A percentile compares a stretch with the other conserved stretches of the same genome.
phyloP scores from a whole-genome alignment of 2,888 invertebrate genomes.

The Sphecodes monilicornis region DNA sequence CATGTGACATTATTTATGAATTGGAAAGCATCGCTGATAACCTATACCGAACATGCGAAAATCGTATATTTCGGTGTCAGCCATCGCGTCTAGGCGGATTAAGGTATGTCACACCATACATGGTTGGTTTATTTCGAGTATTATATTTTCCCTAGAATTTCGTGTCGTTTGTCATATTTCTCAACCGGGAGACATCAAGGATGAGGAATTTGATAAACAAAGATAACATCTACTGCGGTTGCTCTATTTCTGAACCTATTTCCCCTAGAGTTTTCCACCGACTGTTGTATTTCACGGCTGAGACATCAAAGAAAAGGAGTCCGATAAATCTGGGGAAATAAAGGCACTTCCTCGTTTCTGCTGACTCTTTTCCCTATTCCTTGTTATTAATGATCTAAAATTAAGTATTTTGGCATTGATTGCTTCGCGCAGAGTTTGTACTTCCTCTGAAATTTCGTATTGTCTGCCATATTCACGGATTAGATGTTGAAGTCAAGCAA shows the following conservation, averaged over 20 bases:
- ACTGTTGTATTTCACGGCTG: not conserved
- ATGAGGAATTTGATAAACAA: not conserved
- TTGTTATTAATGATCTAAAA: not conserved
- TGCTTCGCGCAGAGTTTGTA: not conserved
- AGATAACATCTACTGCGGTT: not conserved
- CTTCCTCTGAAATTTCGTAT: not conserved
- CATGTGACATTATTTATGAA: conserved; percentile 54
- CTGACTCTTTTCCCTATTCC: not conserved
- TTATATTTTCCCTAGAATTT: not conserved
- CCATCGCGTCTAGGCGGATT: conserved; percentile 2
- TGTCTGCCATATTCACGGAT: not conserved
- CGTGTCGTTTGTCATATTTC: not conserved
- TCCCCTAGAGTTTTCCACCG: not conserved
- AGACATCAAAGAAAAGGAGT: not conserved
- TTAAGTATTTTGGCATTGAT: not conserved
- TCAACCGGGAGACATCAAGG: not conserved
- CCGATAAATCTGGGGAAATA: not conserved
- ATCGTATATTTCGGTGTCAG: conserved; percentile 46
- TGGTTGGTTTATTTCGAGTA: conserved; percentile 9
- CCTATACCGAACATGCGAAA: conserved; percentile 21
- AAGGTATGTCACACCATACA: not conserved
- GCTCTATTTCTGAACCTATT: not conserved
- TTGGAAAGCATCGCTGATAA: conserved; percentile 38
- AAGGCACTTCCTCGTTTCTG: not conserved
- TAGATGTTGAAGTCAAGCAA: not conserved